These are phyloP conservation scores for Drosophila recens DNA, from an alignment of 2,888 invertebrate genomes.

Conservation along the genomic window DNA sequence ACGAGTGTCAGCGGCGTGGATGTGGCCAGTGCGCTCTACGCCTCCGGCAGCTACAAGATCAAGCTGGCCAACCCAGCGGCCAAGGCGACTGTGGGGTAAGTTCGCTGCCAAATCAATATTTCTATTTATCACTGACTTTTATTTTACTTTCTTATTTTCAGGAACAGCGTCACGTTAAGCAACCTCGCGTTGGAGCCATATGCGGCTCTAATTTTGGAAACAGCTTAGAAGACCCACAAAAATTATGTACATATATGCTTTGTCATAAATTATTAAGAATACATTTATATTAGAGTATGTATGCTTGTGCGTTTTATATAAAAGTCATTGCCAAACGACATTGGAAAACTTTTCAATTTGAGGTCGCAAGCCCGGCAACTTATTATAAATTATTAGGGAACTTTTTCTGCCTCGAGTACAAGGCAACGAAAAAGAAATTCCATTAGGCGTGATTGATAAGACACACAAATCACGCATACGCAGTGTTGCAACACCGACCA, in stretches of 20 bases:
- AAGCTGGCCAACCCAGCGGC: constrained; percentile 76
- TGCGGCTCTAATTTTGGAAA: constrained; percentile 82
- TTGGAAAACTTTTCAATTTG: constrained; percentile 75
- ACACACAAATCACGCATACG: constrained; percentile 82
- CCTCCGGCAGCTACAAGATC: constrained; percentile 64
- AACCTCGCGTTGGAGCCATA: constrained; percentile 72
- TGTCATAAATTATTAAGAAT: constrained; percentile 28
- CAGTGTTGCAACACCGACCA: constrained; percentile 47
- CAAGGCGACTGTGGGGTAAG: constrained; percentile 75
- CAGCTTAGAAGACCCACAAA: constrained; percentile 51
- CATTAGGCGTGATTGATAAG: constrained; percentile 81
- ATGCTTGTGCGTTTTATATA: constrained; percentile 1
- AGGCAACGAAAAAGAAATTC: constrained; percentile 61
- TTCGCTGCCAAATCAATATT: constrained; percentile 9
- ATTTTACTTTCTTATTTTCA: constrained; percentile 31
- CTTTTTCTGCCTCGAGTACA: constrained; percentile 66
- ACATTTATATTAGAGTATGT: constrained; percentile 1
- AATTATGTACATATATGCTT: constrained; percentile 12
- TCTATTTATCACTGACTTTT: constrained; percentile 9
- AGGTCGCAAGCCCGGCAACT: constrained; percentile 59
- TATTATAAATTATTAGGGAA: constrained; percentile 73
- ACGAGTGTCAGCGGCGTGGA: constrained; percentile 76
- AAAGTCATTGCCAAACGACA: constrained; percentile 54
- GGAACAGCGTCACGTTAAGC: constrained; percentile 60
- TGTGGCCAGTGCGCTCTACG: constrained; percentile 73